Evolutionary conservation across 1,140 invertebrate species (phyloP).

Genomic region (Meloidogyne exigua): DNA sequence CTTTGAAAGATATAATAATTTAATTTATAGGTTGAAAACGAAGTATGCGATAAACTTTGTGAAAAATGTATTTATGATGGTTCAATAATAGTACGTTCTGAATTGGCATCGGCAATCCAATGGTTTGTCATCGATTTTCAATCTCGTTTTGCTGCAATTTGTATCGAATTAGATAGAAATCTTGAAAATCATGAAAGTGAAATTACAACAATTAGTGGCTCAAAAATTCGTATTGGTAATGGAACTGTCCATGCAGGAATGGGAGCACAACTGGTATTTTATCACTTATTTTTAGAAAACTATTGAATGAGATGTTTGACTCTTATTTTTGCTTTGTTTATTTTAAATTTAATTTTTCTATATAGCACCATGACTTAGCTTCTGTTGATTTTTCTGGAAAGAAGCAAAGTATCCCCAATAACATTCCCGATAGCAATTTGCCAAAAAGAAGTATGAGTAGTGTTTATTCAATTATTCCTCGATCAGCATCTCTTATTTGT

Average conservation of each 20-base stretch:
- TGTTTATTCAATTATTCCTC: conserved; percentile 11
- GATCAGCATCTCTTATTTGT: not conserved
- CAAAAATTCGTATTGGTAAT: conserved; percentile 13
- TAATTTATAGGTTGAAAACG: conserved; percentile 57
- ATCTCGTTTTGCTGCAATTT: conserved; percentile 47
- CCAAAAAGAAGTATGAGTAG: not conserved
- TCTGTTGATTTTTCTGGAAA: not conserved
- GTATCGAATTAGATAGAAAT: conserved; percentile 46
- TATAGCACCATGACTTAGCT: not conserved
- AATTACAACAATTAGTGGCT: not conserved
- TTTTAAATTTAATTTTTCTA: not conserved
- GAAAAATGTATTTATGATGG: conserved; percentile 59
- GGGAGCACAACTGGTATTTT: conserved; percentile 3
- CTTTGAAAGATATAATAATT: not conserved
- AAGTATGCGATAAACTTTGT: conserved; percentile 57
- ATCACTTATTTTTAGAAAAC: not conserved
- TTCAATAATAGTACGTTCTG: conserved; percentile 53
- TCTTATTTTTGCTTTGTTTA: too few relatives aligned
- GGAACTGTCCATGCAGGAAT: conserved; percentile 7
- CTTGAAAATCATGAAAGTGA: conserved; percentile 1
- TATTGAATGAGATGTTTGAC: too few relatives aligned
- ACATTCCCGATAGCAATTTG: not conserved
- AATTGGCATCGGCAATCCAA: conserved; percentile 59
- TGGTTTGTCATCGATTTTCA: conserved; percentile 62
- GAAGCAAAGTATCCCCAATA: not conserved